A percentile compares a stretch with the other conserved stretches of the same genome.
Evolutionary conservation across 2,113 vertebrate species (phyloP).

Genomic region (Xiphophorus hellerii): DNA sequence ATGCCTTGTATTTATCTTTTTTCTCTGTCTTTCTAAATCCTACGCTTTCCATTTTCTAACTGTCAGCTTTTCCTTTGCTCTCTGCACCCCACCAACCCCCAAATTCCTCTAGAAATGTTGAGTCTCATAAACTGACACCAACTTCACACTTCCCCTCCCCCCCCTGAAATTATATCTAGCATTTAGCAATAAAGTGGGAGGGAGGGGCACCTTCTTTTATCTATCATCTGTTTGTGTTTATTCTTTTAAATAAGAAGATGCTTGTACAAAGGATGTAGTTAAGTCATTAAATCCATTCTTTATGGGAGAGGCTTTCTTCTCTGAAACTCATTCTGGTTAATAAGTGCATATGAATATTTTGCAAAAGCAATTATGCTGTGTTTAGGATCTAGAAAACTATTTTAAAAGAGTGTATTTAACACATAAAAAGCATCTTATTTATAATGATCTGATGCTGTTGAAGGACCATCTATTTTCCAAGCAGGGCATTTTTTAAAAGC

Average conservation of each 20-base stretch:
- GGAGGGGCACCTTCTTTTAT: background rate
- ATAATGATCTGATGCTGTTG: background rate
- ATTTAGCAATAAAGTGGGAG: too few species aligned
- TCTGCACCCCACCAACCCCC: conserved; percentile 1
- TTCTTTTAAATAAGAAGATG: background rate
- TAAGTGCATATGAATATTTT: background rate
- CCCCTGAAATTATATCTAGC: too few species aligned
- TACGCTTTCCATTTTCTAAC: conserved; percentile 17
- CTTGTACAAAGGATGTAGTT: background rate
- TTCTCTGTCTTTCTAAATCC: conserved; percentile 11
- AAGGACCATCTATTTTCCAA: background rate
- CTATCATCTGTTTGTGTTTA: background rate
- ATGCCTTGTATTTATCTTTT: background rate
- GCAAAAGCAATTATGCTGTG: background rate
- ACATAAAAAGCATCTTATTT: background rate
- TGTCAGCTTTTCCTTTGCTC: background rate
- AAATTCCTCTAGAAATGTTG: background rate
- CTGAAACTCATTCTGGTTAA: background rate
- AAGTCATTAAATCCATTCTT: background rate
- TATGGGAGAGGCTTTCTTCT: background rate
- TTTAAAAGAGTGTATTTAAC: background rate
- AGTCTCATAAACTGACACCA: background rate
- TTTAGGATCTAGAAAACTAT: background rate
- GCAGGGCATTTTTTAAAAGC: background rate
- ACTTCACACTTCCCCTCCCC: background rate